Percentiles rank a stretch among this genome's conserved stretches.
Conservation (phyloP, 2,888 invertebrate species). For the Furcula furcula region DNA sequence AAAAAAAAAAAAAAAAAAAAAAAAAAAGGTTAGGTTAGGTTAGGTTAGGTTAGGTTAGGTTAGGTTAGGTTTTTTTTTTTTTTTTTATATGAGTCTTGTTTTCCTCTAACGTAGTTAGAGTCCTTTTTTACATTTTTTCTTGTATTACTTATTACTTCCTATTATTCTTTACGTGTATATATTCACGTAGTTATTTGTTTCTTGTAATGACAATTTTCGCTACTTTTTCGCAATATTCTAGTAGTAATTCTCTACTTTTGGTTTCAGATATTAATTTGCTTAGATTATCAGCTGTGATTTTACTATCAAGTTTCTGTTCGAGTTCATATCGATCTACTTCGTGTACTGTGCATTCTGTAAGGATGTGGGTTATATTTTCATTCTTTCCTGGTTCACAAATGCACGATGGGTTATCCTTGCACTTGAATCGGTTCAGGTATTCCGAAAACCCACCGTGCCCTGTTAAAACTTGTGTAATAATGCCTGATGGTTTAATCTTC, state of each 20-base stretch:
- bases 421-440: not conserved
- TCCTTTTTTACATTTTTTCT: too few species aligned
- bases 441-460: not conserved
- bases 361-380: not conserved
- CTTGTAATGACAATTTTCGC: not conserved
- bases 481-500: not conserved
- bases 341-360: not conserved
- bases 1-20: slow-evolving; percentile 1
- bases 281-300: not conserved
- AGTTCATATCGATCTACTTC: not conserved
- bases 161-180: too few species aligned
- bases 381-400: slow-evolving; percentile 2
- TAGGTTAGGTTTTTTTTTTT: too few species aligned
- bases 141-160: too few species aligned
- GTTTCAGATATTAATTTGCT: not conserved
- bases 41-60: too few species aligned
- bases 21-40: slow-evolving; percentile 11
- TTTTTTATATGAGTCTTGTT: too few species aligned
- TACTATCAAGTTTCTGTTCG: not conserved
- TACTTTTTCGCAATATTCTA: not conserved
- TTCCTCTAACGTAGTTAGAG: too few species aligned
- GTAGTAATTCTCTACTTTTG: not conserved
- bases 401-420: slow-evolving; percentile 7
- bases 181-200: too few species aligned
- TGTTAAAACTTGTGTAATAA: not conserved